Evolutionary conservation across 2,888 invertebrate species (phyloP), one percentile per base, ranked within the genome.

Genomic region (Margaritifera margaritifera): DNA sequence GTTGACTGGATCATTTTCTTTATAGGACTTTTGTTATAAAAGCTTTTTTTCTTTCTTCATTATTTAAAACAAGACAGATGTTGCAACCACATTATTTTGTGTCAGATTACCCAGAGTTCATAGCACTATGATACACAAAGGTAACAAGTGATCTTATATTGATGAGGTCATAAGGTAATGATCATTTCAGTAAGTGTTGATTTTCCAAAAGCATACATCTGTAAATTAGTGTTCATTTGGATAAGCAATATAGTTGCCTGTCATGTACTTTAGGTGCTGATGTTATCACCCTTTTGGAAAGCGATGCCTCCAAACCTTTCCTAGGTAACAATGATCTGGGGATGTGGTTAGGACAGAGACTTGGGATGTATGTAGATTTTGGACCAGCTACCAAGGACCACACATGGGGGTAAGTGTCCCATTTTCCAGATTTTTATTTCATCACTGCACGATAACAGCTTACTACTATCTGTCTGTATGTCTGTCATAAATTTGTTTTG

Each of bases 241-340:
- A 42, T 22, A 24, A 57, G 24, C 25, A 59, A 20, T 64, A 63
- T 62, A 57, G 54, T 53, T 64, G 50, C 42, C n/a, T n/a, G n/a
- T n/a, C n/a, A n/a, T 15, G 15, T 42, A 42, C 57, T 68, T 2
- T 70, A 88, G 88, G 85, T 62, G 89, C 89, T 51, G 90, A 90
- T 78, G 81, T 90, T 18, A 86, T 90, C 56, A 89, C 89, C 2
- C 75, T 90, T 71, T 74, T 90, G 8, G 89, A 89, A 69, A 90
- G 89, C 75, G 90, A 90, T 81, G 89, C 89, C 6, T 89, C 89
- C n/a, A 90, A 90, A 74, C 87, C 89, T 11, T 90, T 88, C 75
- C 86, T 90, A 18, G 90, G 90, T 50, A 90, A 90, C 80, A 89
- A 89, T 77, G 90, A 90, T 77, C 80, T 90, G 50, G 89, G 88